Conservation (phyloP, 1,140 invertebrate genomes). For the Chironomus tepperi region DNA sequence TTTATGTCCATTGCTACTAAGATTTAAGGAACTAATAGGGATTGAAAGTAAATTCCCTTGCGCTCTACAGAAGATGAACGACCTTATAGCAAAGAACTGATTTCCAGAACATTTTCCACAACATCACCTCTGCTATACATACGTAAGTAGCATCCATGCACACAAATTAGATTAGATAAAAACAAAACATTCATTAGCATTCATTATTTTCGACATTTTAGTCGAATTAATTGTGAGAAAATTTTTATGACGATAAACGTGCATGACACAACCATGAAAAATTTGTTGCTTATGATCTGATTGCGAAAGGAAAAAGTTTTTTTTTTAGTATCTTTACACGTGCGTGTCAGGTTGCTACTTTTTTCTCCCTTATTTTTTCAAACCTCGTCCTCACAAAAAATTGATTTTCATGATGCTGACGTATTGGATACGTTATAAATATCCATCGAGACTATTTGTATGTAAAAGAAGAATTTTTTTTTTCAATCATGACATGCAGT, state of each 20-base stretch:
- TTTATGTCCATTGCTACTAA: too few species aligned
- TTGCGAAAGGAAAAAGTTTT: not conserved
- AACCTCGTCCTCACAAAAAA: too few species aligned
- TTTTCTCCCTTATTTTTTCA: too few species aligned
- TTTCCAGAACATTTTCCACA: not conserved
- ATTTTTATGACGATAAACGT: not conserved
- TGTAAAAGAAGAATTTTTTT: too few species aligned
- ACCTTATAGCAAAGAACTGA: not conserved
- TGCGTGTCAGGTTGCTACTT: not conserved
- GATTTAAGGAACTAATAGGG: too few species aligned
- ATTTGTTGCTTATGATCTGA: not conserved
- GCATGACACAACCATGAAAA: not conserved
- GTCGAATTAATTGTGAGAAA: not conserved
- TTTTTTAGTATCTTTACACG: not conserved
- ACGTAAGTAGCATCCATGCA: not conserved
- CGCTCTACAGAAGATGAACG: too few species aligned
- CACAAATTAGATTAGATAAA: not conserved
- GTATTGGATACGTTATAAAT: too few species aligned
- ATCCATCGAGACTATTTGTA: too few species aligned
- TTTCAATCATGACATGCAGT: too few species aligned
- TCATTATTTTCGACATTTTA: slow-evolving; percentile 15
- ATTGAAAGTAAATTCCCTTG: too few species aligned
- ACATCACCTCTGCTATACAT: not conserved
- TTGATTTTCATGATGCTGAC: too few species aligned
- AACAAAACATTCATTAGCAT: not conserved